Percentiles rank a stretch among this genome's conserved stretches.
phyloP scores from a whole-genome alignment of 2,113 vertebrate genomes.

The Ailurus styani region DNA sequence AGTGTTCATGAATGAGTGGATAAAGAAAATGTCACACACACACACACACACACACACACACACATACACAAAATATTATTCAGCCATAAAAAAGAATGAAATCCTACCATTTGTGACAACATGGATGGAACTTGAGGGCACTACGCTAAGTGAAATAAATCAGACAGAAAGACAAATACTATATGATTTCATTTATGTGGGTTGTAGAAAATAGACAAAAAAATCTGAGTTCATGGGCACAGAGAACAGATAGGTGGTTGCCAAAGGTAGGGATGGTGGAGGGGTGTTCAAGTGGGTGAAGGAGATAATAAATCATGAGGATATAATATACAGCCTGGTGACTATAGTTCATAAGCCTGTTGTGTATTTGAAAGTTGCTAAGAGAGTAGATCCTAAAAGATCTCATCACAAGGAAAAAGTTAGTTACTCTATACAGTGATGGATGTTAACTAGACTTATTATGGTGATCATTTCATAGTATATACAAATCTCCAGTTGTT shows the following conservation, averaged over 20 bases:
- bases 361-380: not conserved
- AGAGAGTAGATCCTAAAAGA: not conserved
- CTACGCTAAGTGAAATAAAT: not conserved
- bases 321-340: not conserved
- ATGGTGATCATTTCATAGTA: not conserved
- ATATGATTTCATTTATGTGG: not conserved
- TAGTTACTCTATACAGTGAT: not conserved
- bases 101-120: not conserved
- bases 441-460: not conserved
- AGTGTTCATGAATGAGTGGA: not conserved
- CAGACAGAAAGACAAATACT: not conserved
- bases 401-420: not conserved
- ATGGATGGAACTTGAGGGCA: not conserved
- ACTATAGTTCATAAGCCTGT: not conserved
- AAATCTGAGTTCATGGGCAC: not conserved
- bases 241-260: not conserved
- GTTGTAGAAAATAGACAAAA: not conserved
- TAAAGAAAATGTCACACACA: not conserved
- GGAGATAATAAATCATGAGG: not conserved
- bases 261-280: not conserved
- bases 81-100: not conserved
- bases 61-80: not conserved
- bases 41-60: not conserved
- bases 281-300: not conserved
- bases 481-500: not conserved